phyloP scores from a whole-genome alignment of 2,888 invertebrate genomes.

The Brachypterus glaber region DNA sequence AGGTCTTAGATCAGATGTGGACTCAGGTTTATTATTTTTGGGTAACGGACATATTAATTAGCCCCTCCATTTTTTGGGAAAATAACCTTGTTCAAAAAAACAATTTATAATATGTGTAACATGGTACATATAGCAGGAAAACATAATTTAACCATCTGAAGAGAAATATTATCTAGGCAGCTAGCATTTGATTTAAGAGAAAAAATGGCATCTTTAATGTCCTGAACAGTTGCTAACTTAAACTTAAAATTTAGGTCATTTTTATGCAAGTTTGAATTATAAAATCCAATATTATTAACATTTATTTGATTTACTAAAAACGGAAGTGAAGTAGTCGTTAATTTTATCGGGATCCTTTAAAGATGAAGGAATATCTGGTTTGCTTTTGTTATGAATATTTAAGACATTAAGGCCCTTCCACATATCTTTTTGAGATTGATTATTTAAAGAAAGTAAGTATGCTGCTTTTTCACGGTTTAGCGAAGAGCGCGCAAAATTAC shows the following conservation, averaged over 20 bases:
- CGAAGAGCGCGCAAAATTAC: no score
- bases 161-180: neutral
- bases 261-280: neutral
- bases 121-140: constrained; percentile 1
- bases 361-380: neutral
- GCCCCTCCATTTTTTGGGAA: no score
- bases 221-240: constrained; percentile 1
- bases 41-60: no score
- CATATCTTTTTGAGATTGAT: constrained; percentile 1
- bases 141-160: neutral
- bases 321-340: no score
- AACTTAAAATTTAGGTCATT: neutral
- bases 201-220: neutral
- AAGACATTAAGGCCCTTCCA: neutral
- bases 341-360: neutral
- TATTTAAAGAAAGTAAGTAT: neutral
- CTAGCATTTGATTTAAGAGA: constrained; percentile 1
- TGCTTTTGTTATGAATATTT: no score
- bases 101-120: no score
- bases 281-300: neutral
- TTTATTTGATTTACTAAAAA: no score
- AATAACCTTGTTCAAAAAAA: no score
- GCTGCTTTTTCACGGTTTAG: neutral
- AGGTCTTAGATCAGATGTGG: no score
- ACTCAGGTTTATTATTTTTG: neutral